Base-by-base conservation (phyloP, 2,797 vertebrate genomes). In the Taenioides sp. region DNA sequence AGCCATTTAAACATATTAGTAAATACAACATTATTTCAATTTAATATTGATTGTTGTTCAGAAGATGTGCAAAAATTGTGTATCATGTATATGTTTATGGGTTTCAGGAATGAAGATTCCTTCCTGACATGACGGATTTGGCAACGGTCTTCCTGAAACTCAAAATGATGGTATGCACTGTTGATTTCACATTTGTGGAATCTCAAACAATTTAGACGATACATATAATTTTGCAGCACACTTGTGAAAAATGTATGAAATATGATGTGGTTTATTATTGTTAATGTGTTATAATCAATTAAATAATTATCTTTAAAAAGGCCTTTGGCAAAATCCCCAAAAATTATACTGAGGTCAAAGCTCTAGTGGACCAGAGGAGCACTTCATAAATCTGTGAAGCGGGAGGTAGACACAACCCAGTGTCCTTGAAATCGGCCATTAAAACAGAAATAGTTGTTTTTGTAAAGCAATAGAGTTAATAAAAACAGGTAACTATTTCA, bases 351-450 rank as follows among this genome's bases (percentile, higher is more conserved):
- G 1, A 22, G 3, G 55, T 12, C 55, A 23, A 16, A 25, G 11
- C 55, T 58, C 10, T 58, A 58, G 55, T 25, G 23, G 54, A 16
- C 22, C 22, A 25, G 55, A 58, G 23, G 23, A 58, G 23, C 9
- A 23, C 23, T 58, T 58, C 55, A 58, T 58, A 58, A 58, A 58
- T 58, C 55, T 58, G 50, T 52, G 50, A 52, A 57, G 22, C 54
- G 0, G 54, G 11, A 23, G 22, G 22, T 12, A 2, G n/a, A 57
- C 22, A 57, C 54, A 25, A 2, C 5, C 3, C 11, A 58, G 5
- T 16, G 55, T 58, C 55, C 55, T 57, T 57, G 23, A 55, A 57
- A 25, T 57, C 3, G 22, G 7, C 7, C n/a, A 55, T 55, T 55
- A n/a, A 55, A 4, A 55, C 7, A 55, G 40, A 43, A 43, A 43